Conservation (phyloP, 2,888 invertebrate species). For the Sminthurinus aureus region DNA sequence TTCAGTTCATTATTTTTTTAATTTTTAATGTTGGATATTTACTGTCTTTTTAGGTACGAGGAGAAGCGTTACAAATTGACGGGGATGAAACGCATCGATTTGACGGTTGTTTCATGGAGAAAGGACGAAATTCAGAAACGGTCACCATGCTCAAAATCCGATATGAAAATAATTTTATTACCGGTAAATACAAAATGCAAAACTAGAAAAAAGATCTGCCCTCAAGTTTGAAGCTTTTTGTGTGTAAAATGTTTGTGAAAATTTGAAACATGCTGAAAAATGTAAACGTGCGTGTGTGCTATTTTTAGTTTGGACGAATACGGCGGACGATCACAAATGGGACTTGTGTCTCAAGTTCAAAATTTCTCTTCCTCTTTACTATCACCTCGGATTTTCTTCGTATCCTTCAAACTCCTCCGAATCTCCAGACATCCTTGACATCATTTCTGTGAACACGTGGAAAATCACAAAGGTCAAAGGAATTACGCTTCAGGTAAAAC, state of each 20-base stretch:
- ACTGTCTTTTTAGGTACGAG: no score
- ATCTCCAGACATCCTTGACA: background rate
- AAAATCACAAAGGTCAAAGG: background rate
- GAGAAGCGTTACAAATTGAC: no score
- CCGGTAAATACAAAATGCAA: no score
- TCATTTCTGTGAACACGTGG: background rate
- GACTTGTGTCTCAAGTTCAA: background rate
- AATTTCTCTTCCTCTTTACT: background rate
- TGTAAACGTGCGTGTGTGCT: no score
- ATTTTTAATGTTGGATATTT: no score
- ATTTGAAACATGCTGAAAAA: no score
- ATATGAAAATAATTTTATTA: background rate
- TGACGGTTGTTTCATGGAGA: background rate
- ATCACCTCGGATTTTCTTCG: background rate
- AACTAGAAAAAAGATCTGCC: no score
- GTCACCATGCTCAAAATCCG: slow-evolving; percentile 3
- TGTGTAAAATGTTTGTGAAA: no score
- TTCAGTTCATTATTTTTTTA: no score
- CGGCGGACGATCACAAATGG: background rate
- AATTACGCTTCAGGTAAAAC: background rate
- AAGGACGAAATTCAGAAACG: background rate
- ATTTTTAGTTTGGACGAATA: background rate
- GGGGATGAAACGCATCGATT: background rate
- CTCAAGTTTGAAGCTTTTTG: no score
- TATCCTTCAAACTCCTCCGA: background rate